phyloP scores from a whole-genome alignment of 2,113 vertebrate genomes.

The Apeltes quadracus region DNA sequence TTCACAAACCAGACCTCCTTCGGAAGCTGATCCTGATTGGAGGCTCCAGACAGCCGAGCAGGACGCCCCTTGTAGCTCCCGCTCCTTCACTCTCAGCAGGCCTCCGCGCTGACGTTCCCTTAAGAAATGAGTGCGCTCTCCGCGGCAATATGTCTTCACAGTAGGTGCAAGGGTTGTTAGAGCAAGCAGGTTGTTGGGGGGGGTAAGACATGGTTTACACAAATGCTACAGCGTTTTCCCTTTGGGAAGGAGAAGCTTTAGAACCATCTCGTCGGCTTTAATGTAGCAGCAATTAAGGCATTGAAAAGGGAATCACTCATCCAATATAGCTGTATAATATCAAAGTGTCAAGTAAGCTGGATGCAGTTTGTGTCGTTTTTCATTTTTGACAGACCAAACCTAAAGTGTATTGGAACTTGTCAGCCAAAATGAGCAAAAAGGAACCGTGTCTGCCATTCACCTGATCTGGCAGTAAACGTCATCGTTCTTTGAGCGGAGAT shows the following conservation, averaged over 20 bases:
- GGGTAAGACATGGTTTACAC: slow-evolving; percentile 27
- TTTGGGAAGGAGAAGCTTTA: slow-evolving; percentile 44
- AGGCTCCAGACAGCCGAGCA: slow-evolving; percentile 59
- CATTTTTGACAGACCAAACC: slow-evolving; percentile 43
- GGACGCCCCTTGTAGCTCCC: background rate
- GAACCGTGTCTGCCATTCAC: slow-evolving; percentile 18
- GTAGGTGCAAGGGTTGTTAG: slow-evolving; percentile 43
- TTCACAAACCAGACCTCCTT: background rate
- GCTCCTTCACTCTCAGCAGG: slow-evolving; percentile 50
- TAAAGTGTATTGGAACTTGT: slow-evolving; percentile 16
- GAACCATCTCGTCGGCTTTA: slow-evolving; percentile 53
- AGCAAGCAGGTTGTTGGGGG: slow-evolving; percentile 30
- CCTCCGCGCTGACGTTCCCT: slow-evolving; percentile 70
- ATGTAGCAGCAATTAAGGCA: slow-evolving; percentile 62
- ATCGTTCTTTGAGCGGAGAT: slow-evolving; percentile 40
- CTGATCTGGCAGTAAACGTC: background rate
- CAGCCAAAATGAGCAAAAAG: slow-evolving; percentile 24
- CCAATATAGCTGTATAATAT: slow-evolving; percentile 57
- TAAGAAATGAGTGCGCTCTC: slow-evolving; percentile 61
- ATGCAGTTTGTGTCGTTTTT: slow-evolving; percentile 53
- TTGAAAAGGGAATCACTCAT: slow-evolving; percentile 55
- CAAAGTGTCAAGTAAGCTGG: slow-evolving; percentile 35
- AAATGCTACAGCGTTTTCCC: slow-evolving; percentile 19
- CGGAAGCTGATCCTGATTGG: slow-evolving; percentile 64
- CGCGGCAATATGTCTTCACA: slow-evolving; percentile 66